A percentile compares a stretch with the other conserved stretches of the same genome.
phyloP scores from a whole-genome alignment of 2,888 invertebrate genomes.

The Physocephala rufipes region DNA sequence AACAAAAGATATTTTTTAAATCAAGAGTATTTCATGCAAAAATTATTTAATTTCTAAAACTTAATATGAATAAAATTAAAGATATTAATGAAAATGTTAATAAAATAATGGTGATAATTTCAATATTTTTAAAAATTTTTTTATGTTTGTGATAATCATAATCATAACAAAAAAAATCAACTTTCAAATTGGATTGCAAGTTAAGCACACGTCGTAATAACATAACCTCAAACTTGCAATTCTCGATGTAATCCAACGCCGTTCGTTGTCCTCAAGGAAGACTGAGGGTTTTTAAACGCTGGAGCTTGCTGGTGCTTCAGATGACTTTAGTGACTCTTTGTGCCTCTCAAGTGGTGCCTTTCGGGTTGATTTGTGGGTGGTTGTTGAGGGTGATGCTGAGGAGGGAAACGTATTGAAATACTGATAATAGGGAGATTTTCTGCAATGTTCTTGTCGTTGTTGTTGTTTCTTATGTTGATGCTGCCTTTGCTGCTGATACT shows the following conservation, averaged over 20 bases:
- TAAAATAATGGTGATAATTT: no score
- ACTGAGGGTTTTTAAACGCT: neutral
- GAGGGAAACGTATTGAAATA: neutral
- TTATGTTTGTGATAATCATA: no score
- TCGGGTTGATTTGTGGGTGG: no score
- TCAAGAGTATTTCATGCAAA: no score
- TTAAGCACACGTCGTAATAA: no score
- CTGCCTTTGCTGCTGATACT: neutral
- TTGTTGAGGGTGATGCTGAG: neutral
- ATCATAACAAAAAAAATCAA: constrained; percentile 2
- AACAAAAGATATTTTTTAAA: no score
- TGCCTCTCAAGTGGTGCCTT: no score
- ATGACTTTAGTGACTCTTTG: no score
- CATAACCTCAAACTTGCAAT: constrained; percentile 27
- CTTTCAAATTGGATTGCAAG: constrained; percentile 21
- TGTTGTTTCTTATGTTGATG: neutral
- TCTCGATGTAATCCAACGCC: neutral
- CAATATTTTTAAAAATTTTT: no score
- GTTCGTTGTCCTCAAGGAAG: neutral
- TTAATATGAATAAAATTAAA: no score
- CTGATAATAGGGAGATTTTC: neutral
- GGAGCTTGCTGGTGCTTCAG: neutral
- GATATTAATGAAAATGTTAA: no score
- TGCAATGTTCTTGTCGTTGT: neutral
- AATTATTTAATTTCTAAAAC: no score